These are phyloP conservation scores for Nomada fucata DNA, from an alignment of 2,888 invertebrate species.

Conservation along the genomic window DNA sequence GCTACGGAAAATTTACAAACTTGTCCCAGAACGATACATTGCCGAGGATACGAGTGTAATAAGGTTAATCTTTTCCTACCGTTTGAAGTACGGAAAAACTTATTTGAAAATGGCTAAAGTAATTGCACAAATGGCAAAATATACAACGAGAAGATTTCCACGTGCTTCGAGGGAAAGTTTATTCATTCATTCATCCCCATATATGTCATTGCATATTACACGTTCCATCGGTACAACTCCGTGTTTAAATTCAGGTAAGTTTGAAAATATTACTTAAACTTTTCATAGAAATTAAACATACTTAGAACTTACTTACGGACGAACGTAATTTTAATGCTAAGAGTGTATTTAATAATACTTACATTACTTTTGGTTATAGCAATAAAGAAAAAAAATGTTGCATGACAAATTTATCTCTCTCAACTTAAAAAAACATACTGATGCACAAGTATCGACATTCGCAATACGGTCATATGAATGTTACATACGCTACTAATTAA, in stretches of 20 bases:
- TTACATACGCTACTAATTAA: background rate
- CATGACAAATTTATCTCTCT: background rate
- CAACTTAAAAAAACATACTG: too few relatives aligned
- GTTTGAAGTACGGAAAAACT: background rate
- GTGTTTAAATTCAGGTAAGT: slow-evolving; percentile 63
- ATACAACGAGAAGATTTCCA: slow-evolving; percentile 60
- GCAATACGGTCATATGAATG: background rate
- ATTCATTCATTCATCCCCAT: slow-evolving; percentile 28
- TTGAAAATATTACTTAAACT: background rate
- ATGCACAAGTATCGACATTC: too few relatives aligned
- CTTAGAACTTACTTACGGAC: background rate
- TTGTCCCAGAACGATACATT: slow-evolving; percentile 20
- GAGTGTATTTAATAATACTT: background rate
- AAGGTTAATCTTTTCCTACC: slow-evolving; percentile 51
- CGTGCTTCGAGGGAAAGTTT: slow-evolving; percentile 52
- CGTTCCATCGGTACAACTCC: slow-evolving; percentile 62
- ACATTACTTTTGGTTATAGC: background rate
- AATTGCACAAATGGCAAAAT: slow-evolving; percentile 66
- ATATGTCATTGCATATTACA: slow-evolving; percentile 7
- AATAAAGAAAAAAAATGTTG: background rate
- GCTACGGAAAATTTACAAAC: slow-evolving; percentile 28
- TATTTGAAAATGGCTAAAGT: slow-evolving; percentile 74
- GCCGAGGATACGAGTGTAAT: slow-evolving; percentile 57
- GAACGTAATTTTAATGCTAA: background rate
- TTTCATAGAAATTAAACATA: background rate